Evolutionary conservation across 1,140 invertebrate species (phyloP).

Genomic region (Drosophila lacertosa): DNA sequence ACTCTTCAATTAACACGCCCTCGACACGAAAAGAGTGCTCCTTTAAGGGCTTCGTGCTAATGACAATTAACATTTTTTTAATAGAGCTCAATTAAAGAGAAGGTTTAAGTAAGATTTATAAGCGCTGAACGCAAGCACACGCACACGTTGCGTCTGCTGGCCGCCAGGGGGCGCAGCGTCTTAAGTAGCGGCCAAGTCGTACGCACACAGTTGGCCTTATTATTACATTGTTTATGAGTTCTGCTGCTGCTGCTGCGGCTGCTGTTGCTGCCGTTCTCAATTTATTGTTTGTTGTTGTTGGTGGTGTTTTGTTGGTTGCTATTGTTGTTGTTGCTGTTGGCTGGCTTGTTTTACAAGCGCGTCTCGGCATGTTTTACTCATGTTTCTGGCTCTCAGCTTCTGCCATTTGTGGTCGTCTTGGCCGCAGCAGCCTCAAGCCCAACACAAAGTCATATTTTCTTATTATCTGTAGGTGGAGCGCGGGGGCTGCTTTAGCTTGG

Average conservation of each 20-base stretch:
- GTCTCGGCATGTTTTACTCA: constrained; percentile 71
- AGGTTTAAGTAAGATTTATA: constrained; percentile 77
- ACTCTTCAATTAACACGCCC: constrained; percentile 23
- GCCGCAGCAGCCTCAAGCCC: constrained; percentile 38
- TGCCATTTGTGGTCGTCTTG: constrained; percentile 58
- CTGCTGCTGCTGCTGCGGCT: constrained; percentile 33
- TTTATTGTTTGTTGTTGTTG: constrained; percentile 68
- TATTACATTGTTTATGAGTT: constrained; percentile 81
- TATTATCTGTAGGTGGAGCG: constrained; percentile 59
- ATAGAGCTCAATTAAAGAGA: constrained; percentile 68
- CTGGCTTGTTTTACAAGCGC: constrained; percentile 73
- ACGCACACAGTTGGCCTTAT: constrained; percentile 66
- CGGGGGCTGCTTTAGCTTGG: constrained; percentile 13
- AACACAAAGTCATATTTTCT: constrained; percentile 77
- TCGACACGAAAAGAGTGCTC: constrained; percentile 13
- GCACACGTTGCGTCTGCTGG: constrained; percentile 13
- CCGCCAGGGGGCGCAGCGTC: constrained; percentile 31
- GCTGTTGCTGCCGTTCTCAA: constrained; percentile 50
- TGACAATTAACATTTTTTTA: constrained; percentile 74
- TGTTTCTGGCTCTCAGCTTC: constrained; percentile 41
- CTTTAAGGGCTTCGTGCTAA: constrained; percentile 37
- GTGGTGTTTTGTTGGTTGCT: constrained; percentile 12
- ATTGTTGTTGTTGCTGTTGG: constrained; percentile 35
- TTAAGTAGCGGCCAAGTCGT: constrained; percentile 54
- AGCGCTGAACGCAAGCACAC: constrained; percentile 13